These are phyloP conservation scores for Lacerta viridis DNA, from an alignment of 2,797 vertebrate genomes.

Conservation along the genomic window DNA sequence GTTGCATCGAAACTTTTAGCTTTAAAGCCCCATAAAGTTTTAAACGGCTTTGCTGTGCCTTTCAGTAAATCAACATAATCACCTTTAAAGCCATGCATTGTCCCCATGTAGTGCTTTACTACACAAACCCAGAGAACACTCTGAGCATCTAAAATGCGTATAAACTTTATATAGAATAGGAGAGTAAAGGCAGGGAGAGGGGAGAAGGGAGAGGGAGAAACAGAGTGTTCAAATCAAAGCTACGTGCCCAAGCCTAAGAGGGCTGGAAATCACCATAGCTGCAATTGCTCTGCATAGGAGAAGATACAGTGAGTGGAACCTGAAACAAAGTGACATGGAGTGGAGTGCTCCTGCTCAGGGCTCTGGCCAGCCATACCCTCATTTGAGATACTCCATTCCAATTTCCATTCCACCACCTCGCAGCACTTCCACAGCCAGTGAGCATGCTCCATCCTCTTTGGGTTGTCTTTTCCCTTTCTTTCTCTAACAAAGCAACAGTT, in stretches of 20 bases:
- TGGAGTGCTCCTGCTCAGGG: neutral
- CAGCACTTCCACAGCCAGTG: too few relatives aligned
- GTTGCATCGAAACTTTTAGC: slow-evolving; percentile 2
- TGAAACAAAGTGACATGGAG: neutral
- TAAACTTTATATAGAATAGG: slow-evolving; percentile 14
- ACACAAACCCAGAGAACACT: neutral
- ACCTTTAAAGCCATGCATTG: slow-evolving; percentile 24
- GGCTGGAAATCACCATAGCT: neutral
- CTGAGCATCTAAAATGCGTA: slow-evolving; percentile 33
- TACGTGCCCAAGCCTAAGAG: too few relatives aligned
- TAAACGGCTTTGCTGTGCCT: slow-evolving; percentile 30
- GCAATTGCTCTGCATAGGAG: neutral
- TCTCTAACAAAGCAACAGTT: too few relatives aligned
- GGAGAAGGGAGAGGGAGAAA: neutral
- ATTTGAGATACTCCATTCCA: neutral
- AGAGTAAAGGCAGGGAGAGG: neutral
- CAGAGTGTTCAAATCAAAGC: neutral
- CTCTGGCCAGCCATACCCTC: neutral
- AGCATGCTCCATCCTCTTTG: too few relatives aligned
- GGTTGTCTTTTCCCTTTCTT: too few relatives aligned
- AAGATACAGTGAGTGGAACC: neutral
- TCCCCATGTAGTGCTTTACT: slow-evolving; percentile 18
- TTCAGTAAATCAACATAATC: slow-evolving; percentile 45
- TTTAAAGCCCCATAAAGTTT: slow-evolving; percentile 43
- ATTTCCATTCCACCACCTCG: too few relatives aligned